Base-by-base conservation (phyloP, 2,797 vertebrate species). In the Streptopelia turtur region DNA sequence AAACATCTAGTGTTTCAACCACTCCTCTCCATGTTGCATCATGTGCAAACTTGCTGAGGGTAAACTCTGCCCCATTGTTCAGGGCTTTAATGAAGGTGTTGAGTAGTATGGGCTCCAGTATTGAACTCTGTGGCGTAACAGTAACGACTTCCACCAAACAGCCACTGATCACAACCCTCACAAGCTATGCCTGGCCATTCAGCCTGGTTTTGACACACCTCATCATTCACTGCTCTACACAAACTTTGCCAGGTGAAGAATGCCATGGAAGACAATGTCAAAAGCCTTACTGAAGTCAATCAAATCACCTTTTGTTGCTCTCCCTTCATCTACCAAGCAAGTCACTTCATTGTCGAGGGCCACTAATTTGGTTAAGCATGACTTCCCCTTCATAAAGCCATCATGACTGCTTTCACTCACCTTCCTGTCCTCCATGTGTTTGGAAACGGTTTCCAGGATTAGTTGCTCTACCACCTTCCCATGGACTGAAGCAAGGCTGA, bases 161-260 rank as follows among this genome's bases (percentile, higher is more conserved):
- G 27, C 21, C 35, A 50, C 35, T 43, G 30, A 56, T 2, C 16
- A 16, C 39, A 60, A 12, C 5, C 8, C 35, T 52, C 16, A 25
- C 0, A 0, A 30, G 24, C 14, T 41, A 11, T 28, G 47, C 56
- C 41, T 82, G 22, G 53, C 15, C 18, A 56, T 17, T 75, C 45
- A 49, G 5, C 2, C 4, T 8, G 12, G 2, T 87, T 56, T 49
- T 66, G 27, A 66, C 18, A 78, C 1, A 11, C 4, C 6, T 28
- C 16, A 80, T 5, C 12, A 35, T 18, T 35, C 53, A 25, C 35
- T 68, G 66, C 61, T 53, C 27, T 24, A 55, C 13, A 25, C 6
- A 24, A 4, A 37, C 8, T 63, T 52, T 24, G 17, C 21, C 63
- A 76, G 10, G 22, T 37, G 37, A 37, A 74, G 10, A 2, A 31